Evolutionary conservation across 2,113 vertebrate species (phyloP).

Genomic region (Gnathonemus longibarbis): DNA sequence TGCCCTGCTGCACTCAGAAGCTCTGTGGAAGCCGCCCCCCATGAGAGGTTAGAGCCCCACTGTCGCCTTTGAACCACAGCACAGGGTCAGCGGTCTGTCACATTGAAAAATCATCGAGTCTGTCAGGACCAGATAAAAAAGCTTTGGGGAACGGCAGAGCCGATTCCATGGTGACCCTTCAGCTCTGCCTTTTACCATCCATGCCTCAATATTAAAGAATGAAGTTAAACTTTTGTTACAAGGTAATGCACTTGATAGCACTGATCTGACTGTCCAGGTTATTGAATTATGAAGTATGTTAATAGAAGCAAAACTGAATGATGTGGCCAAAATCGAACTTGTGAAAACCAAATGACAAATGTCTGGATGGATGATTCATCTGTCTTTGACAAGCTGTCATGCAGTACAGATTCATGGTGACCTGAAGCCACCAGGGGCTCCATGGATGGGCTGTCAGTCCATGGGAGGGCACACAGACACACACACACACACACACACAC

Average conservation of each 20-base stretch:
- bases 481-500: background rate
- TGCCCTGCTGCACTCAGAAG: background rate
- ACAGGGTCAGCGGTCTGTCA: background rate
- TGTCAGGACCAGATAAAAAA: background rate
- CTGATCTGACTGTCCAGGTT: background rate
- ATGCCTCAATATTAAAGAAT: background rate
- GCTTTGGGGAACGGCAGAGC: background rate
- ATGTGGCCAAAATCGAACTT: background rate
- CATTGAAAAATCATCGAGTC: background rate
- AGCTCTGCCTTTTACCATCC: background rate
- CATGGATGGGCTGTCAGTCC: background rate
- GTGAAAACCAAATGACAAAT: background rate
- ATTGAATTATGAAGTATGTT: background rate
- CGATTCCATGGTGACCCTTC: background rate
- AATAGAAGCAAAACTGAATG: background rate
- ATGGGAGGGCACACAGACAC: background rate
- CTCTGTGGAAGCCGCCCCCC: background rate
- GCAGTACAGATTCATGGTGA: background rate
- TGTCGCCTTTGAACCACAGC: background rate
- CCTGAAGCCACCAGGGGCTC: background rate
- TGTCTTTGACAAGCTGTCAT: background rate
- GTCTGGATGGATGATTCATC: background rate
- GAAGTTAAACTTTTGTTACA: background rate
- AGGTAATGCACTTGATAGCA: background rate
- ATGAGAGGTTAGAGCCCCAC: background rate